Percentiles rank a stretch among this genome's conserved stretches.
phyloP scores from a whole-genome alignment of 2,113 vertebrate species.

The Alaudala cheleensis region DNA sequence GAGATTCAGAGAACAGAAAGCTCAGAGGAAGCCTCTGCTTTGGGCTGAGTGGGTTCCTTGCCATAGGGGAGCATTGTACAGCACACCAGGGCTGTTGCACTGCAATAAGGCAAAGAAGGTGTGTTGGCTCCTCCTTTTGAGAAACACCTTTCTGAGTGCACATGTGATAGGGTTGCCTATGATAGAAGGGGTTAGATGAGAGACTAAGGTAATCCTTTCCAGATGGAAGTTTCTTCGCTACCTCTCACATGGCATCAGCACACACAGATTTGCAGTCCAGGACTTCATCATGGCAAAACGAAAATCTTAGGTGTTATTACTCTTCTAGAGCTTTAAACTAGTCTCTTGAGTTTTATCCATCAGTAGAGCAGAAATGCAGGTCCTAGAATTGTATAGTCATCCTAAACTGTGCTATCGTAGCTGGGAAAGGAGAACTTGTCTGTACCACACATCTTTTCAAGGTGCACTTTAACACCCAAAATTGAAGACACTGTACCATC shows the following conservation, averaged over 20 bases:
- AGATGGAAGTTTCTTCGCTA: not conserved
- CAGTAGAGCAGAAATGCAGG: not conserved
- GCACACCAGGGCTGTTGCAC: not conserved
- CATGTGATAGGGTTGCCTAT: rapidly evolving
- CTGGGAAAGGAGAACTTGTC: not conserved
- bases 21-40: not conserved
- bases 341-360: not conserved
- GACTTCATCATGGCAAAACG: not conserved
- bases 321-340: not conserved
- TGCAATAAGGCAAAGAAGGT: not conserved
- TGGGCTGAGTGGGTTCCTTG: not conserved
- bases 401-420: not conserved
- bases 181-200: not conserved
- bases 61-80: rapidly evolving
- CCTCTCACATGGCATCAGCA: not conserved
- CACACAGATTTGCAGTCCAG: not conserved
- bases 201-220: not conserved
- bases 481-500: not conserved
- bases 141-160: not conserved
- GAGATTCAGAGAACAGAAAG: not conserved
- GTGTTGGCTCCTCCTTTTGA: not conserved
- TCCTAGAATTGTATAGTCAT: not conserved
- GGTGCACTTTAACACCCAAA: not conserved
- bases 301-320: not conserved
- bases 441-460: not conserved